Conservation (phyloP, 2,797 vertebrate species). For the Hyperoplus lanceolatus region DNA sequence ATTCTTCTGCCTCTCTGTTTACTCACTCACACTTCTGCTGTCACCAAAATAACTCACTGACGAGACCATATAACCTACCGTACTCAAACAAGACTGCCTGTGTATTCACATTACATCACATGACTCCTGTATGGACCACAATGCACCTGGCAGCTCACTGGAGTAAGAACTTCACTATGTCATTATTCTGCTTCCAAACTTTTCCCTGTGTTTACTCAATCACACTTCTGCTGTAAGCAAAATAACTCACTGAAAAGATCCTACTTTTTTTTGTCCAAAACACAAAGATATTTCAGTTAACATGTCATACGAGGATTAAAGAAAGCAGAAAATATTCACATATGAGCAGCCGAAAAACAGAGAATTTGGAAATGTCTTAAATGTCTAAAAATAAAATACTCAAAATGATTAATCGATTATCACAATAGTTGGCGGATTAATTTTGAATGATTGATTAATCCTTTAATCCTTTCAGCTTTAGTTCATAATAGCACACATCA, state of each 20-base stretch:
- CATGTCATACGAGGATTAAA: no score
- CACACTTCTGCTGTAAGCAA: not conserved
- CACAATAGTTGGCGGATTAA: no score
- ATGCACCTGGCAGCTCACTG: conserved; percentile 86
- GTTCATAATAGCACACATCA: conserved; percentile 18
- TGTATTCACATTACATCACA: not conserved
- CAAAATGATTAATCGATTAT: no score
- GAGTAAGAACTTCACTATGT: conserved; percentile 88
- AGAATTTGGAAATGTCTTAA: no score
- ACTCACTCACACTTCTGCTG: not conserved
- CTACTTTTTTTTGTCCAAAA: no score
- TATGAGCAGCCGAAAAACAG: no score
- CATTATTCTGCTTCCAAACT: no score
- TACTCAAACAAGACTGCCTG: no score
- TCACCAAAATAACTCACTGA: not conserved
- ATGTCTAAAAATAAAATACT: no score
- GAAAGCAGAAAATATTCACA: no score
- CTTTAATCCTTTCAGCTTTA: not conserved
- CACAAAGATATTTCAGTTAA: no score
- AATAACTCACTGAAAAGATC: not conserved
- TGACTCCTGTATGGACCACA: conserved; percentile 85
- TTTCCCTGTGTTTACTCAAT: not conserved
- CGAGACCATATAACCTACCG: not conserved
- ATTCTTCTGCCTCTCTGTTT: not conserved
- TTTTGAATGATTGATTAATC: no score